Conservation (phyloP, 2,113 vertebrate genomes). For the Hippopotamus amphibius region DNA sequence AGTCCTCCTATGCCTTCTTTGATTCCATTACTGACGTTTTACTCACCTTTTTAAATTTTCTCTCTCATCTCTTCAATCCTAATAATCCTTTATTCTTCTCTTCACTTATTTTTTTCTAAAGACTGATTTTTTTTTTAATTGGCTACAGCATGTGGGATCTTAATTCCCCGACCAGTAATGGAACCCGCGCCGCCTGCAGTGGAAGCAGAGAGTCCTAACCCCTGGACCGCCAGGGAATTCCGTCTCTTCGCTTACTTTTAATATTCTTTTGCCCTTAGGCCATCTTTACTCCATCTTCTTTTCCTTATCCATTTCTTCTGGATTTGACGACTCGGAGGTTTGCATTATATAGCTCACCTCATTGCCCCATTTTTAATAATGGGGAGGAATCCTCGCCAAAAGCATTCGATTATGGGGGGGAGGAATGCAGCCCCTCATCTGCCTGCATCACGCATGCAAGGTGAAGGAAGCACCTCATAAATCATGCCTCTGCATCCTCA, state of each 20-base stretch:
- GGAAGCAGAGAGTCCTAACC: background rate
- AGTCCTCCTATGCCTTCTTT: background rate
- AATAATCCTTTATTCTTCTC: background rate
- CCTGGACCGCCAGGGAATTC: background rate
- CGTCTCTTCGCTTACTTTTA: background rate
- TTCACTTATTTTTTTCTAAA: background rate
- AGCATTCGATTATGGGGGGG: constrained; percentile 23
- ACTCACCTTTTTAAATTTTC: background rate
- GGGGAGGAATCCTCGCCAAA: constrained; percentile 5
- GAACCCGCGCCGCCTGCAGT: background rate
- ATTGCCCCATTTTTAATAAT: constrained; percentile 68
- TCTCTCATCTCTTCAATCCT: background rate
- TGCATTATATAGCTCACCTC: constrained; percentile 61
- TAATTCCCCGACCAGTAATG: background rate
- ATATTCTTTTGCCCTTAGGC: background rate
- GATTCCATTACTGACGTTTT: background rate
- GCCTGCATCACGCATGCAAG: background rate
- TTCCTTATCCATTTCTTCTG: constrained; percentile 14
- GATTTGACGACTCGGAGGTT: background rate
- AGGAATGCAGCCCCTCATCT: background rate
- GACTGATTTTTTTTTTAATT: background rate
- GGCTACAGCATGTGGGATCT: background rate
- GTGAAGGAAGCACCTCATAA: constrained; percentile 37
- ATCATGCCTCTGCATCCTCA: background rate
- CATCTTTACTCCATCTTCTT: background rate